Evolutionary conservation across 1,140 invertebrate species (phyloP), one percentile per base, ranked within the genome.

Genomic region (Macrocentrus cingulum): DNA sequence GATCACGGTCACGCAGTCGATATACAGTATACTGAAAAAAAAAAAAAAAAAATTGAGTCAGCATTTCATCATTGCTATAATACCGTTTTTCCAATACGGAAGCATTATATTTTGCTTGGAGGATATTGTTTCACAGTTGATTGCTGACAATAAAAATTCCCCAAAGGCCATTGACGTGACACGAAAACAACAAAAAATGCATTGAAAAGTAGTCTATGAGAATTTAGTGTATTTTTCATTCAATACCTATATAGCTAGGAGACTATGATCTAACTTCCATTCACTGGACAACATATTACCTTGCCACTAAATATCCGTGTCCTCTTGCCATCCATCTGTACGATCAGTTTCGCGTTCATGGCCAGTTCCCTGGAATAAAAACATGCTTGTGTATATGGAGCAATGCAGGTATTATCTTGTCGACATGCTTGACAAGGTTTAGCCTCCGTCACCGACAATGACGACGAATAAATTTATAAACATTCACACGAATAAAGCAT

Each of bases 241-340:
- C n/a, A n/a, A n/a, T 29, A 29, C 25, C 29, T 45, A 60, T 19
- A 50, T 19, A 32, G 0, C 23, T 37, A 29, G 5, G 50, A 22
- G n/a, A n/a, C n/a, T 55, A 49, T 56, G 15, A 16, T 13, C 1
- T 29, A 34, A n/a, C 39, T 65, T 48, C 52, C 25, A 1, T 32
- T 46, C 41, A 49, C 32, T 16, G 15, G 19, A 18, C 9, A 22
- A 51, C 13, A 37, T 37, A 70, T 79, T 83, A 91, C 89, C 83
- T 92, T 92, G 44, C 84, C 84, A 70, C 91, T 92, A 22, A 85
- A 83, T 57, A 95, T 87, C 59, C 89, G 84, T 56, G 92, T 94
- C 67, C 89, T 92, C 76, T 92, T 92, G 32, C 86, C 89, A 67
- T 91, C 88, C 90, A 94, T 94, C 74, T 92, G 85, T 59, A 94